A percentile compares a stretch with the other conserved stretches of the same genome.
Evolutionary conservation across 2,113 vertebrate genomes (phyloP).

Genomic region (Calidris pygmaea): DNA sequence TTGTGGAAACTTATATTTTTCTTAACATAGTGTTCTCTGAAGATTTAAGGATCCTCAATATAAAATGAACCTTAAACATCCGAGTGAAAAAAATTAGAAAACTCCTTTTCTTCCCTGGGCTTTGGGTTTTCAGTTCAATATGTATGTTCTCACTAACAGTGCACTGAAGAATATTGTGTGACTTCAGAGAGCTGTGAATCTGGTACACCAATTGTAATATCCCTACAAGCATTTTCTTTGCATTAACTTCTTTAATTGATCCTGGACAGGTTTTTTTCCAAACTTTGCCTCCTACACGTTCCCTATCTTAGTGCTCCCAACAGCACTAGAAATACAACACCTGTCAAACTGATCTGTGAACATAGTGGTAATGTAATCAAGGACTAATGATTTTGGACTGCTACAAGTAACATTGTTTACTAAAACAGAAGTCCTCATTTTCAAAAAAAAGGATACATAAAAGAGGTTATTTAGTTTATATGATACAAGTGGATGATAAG

Average conservation of each 20-base stretch:
- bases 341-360: background rate
- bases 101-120: background rate
- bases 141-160: background rate
- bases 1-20: background rate
- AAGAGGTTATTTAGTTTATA: background rate
- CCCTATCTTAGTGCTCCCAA: background rate
- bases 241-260: background rate
- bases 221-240: background rate
- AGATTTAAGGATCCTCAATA: background rate
- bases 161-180: background rate
- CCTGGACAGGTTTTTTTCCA: background rate
- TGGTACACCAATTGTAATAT: background rate
- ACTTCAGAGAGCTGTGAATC: background rate
- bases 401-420: background rate
- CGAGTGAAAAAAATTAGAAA: background rate
- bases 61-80: background rate
- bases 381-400: background rate
- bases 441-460: background rate
- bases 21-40: background rate
- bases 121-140: background rate
- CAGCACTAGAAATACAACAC: background rate
- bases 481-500: background rate
- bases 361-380: background rate
- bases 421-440: background rate
- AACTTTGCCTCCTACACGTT: background rate